phyloP scores from a whole-genome alignment of 2,797 vertebrate genomes.

The Phalloptychus januarius region DNA sequence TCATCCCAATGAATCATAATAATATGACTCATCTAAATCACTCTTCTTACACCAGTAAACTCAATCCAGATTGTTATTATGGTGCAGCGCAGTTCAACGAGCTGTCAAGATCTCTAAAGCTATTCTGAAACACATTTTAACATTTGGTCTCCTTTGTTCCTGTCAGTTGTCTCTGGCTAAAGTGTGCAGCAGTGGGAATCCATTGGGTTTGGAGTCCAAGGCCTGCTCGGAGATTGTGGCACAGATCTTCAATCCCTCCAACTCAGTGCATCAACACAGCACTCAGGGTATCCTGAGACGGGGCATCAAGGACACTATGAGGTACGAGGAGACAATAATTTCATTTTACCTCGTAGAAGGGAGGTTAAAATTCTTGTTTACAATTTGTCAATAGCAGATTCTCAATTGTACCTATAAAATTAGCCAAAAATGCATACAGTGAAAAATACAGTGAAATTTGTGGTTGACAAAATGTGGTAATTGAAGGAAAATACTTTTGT shows the following conservation, averaged over 20 bases:
- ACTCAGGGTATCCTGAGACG: constrained; percentile 82
- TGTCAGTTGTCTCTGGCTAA: constrained; percentile 89
- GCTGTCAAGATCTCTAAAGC: constrained; percentile 3
- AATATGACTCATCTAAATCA: constrained; percentile 39
- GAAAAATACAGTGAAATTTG: neutral
- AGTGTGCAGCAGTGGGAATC: constrained; percentile 87
- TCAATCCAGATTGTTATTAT: constrained; percentile 7
- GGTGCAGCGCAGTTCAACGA: neutral
- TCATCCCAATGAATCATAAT: constrained; percentile 18
- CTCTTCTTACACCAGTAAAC: constrained; percentile 21
- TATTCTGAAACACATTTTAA: constrained; percentile 7
- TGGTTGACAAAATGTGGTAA: neutral
- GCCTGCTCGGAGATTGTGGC: constrained; percentile 83
- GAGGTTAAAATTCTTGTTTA: neutral
- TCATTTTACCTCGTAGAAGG: neutral
- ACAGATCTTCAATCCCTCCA: constrained; percentile 87
- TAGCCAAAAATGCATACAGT: neutral
- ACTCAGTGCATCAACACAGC: constrained; percentile 73
- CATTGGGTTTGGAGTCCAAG: constrained; percentile 85
- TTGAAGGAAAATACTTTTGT: neutral
- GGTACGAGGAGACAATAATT: constrained; percentile 75
- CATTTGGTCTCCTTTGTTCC: neutral
- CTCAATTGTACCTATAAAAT: neutral
- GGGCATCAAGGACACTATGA: constrained; percentile 96
- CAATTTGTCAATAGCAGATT: neutral